Conservation (phyloP, 2,113 vertebrate genomes). For the Passerina amoena region DNA sequence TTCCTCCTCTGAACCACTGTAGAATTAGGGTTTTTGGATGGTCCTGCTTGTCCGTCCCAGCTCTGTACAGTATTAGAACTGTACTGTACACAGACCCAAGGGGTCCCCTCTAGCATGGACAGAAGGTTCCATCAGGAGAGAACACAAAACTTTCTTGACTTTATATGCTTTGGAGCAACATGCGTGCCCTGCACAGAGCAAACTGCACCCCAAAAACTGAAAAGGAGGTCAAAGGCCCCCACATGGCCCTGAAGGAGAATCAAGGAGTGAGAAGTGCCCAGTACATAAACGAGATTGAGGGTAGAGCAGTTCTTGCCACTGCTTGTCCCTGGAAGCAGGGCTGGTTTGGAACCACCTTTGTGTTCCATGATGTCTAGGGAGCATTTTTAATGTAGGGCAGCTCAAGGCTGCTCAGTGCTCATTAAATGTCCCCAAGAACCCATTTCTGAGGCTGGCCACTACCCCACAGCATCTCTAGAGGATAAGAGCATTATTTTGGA, state of each 20-base stretch:
- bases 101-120: neutral
- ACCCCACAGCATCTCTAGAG: neutral
- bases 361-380: neutral
- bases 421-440: neutral
- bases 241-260: neutral
- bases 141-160: neutral
- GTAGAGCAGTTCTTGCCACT: neutral
- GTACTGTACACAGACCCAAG: neutral
- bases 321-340: neutral
- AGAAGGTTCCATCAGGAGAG: neutral
- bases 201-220: neutral
- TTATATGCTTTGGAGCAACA: neutral
- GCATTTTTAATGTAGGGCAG: neutral
- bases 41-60: rapidly evolving
- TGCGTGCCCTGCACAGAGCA: neutral
- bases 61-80: neutral
- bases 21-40: neutral
- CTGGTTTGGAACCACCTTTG: neutral
- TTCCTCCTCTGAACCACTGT: neutral
- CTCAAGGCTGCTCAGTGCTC: neutral
- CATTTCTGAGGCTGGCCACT: neutral
- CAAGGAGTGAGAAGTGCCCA: neutral
- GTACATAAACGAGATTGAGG: neutral
- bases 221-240: neutral
- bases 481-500: neutral